Conservation (phyloP, 2,797 vertebrate genomes). For the Okamejei kenojei region DNA sequence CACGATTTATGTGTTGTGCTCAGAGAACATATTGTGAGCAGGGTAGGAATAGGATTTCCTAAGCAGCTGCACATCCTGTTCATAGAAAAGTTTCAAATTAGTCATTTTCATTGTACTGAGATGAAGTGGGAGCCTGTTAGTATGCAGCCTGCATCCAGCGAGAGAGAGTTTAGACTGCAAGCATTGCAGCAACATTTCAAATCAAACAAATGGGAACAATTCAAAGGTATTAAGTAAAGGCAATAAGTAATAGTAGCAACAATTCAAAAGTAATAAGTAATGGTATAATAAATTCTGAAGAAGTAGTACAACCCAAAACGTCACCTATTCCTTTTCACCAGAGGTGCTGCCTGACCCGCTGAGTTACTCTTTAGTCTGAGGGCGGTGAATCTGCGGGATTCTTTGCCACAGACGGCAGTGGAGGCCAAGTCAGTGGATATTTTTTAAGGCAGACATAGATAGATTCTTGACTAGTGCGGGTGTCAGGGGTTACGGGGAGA, state of each 20-base stretch:
- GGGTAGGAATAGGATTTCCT: conserved; percentile 27
- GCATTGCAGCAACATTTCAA: background rate
- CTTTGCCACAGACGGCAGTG: too few relatives aligned
- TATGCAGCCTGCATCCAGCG: background rate
- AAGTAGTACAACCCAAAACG: too few relatives aligned
- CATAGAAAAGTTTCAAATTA: background rate
- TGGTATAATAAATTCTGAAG: too few relatives aligned
- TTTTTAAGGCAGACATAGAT: too few relatives aligned
- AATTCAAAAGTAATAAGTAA: background rate
- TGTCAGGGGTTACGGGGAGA: too few relatives aligned
- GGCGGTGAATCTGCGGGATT: too few relatives aligned
- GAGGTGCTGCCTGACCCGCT: too few relatives aligned
- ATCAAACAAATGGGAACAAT: background rate
- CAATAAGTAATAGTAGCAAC: background rate
- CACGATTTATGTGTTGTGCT: background rate
- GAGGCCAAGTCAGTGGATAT: too few relatives aligned
- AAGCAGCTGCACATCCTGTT: conserved; percentile 7
- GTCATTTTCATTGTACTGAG: conserved; percentile 6
- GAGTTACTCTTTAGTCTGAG: too few relatives aligned
- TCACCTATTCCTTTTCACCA: too few relatives aligned
- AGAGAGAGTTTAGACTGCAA: background rate
- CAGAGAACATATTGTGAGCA: background rate
- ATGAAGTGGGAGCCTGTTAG: background rate
- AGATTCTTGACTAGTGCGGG: too few relatives aligned
- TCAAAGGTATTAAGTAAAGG: background rate